Evolutionary conservation across 2,797 vertebrate genomes (phyloP).

Genomic region (Aselliscus stoliczkanus): DNA sequence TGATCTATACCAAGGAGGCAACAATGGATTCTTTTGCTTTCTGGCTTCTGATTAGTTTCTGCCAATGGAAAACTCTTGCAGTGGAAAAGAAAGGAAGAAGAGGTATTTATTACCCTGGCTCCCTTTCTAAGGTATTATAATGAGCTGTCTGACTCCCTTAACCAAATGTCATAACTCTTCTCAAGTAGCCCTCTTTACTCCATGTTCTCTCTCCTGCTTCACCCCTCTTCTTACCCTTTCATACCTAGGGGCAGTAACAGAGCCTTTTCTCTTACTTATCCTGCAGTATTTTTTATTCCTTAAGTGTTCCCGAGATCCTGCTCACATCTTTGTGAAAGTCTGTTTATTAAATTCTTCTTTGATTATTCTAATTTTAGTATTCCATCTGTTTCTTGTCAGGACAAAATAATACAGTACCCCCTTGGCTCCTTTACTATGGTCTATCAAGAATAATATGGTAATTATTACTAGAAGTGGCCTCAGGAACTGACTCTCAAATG

Average conservation of each 20-base stretch:
- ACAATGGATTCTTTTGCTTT: not conserved
- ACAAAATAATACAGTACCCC: slow-evolving; percentile 12
- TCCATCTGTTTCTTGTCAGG: not conserved
- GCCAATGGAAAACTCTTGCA: not conserved
- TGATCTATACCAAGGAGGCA: not conserved
- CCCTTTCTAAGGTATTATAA: not conserved
- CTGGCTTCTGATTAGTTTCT: not conserved
- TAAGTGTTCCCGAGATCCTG: not conserved
- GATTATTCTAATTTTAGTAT: slow-evolving; percentile 6
- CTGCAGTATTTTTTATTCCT: not conserved
- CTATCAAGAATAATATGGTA: slow-evolving; percentile 19
- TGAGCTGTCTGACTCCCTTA: not conserved
- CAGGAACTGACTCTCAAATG: not conserved
- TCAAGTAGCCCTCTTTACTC: not conserved
- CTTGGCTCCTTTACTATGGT: not conserved
- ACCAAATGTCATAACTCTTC: not conserved
- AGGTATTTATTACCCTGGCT: not conserved
- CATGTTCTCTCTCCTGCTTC: not conserved
- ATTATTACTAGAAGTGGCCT: not conserved
- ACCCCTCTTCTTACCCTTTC: not conserved
- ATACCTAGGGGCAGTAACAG: not conserved
- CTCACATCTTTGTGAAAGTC: not conserved
- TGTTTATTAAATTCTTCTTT: not conserved
- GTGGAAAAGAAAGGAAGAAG: not conserved
- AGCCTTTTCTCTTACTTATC: not conserved